A percentile compares a stretch with the other conserved stretches of the same genome.
These are phyloP conservation scores for Lophura nycthemera DNA, from an alignment of 2,113 vertebrate species.

Conservation along the genomic window DNA sequence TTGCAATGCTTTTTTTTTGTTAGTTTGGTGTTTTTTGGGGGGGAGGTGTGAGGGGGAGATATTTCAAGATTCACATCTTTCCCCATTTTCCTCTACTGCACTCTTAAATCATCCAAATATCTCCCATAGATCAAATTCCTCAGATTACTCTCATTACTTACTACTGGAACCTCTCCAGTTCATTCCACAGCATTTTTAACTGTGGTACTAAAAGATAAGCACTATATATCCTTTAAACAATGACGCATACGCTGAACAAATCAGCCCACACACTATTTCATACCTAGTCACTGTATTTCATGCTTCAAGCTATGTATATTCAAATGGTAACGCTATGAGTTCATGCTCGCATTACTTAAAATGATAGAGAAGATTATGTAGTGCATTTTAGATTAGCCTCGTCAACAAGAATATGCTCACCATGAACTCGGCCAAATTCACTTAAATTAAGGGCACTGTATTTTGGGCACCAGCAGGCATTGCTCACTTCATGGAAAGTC, in stretches of 20 bases:
- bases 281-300: background rate
- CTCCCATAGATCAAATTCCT: background rate
- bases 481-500: background rate
- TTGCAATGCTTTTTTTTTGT: background rate
- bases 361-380: background rate
- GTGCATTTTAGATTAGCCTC: background rate
- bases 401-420: background rate
- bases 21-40: background rate
- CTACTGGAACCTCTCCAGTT: constrained; percentile 33
- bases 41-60: too few species aligned
- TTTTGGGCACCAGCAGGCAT: background rate
- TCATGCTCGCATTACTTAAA: constrained; percentile 6
- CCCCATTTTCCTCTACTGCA: background rate
- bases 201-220: background rate
- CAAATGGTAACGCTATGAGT: background rate
- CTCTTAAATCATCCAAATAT: background rate
- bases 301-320: background rate
- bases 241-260: constrained; percentile 14
- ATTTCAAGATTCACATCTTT: background rate
- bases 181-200: background rate
- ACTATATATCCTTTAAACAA: background rate
- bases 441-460: background rate
- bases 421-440: background rate
- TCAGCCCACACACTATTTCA: constrained; percentile 23
- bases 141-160: background rate